Base-by-base conservation (phyloP, 35 echinoderm and acorn worm genomes). In the Apostichopus parvimensis region DNA sequence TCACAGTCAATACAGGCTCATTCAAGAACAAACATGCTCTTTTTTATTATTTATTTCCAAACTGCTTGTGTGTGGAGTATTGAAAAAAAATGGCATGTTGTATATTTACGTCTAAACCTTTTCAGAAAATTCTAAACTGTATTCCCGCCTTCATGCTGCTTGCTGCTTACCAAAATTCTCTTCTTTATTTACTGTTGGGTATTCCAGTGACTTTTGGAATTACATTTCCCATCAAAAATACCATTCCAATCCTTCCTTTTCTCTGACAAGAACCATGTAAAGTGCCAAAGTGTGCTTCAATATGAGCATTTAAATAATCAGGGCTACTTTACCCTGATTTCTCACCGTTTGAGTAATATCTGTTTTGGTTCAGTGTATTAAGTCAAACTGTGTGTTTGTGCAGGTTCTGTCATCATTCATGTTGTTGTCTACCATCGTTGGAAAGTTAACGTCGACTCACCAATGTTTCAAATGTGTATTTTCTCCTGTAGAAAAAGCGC, bases 401-500 rank as follows among this genome's bases (percentile, higher is more conserved):
- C 34, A 45, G 34, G 22, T 28, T 28, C 78, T 13, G 52, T 24
- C 21, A 45, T 45, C 34, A 80, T 54, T 28, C 21, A 80, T 80
- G 22, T 24, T 80, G 9, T 28, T 9, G 10, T 22, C 10, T 80
- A 22, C 78, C 22, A 80, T 80, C 78, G 23, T 54, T 80, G 78
- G 52, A 80, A 28, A 0, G 22, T 80, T 68, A 45, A 20, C 2
- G 71, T 17, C 81, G 54, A 84, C 52, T 64, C 21, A 88, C 61
- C 25, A 88, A 72, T 88, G 86, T 88, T 72, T 72, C 57, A 72
- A 88, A 54, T 59, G 5, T 84, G 57, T 84, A 88, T 88, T 64
- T 72, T 88, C 72, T 73, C 86, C 34, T 72, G 25, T 88, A 88
- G 86, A 88, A 23, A 73, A 88, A 88, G 28, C 58, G 86, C 26